Base-by-base conservation (phyloP, 2,888 invertebrate species). In the Choristoneura rosaceana region DNA sequence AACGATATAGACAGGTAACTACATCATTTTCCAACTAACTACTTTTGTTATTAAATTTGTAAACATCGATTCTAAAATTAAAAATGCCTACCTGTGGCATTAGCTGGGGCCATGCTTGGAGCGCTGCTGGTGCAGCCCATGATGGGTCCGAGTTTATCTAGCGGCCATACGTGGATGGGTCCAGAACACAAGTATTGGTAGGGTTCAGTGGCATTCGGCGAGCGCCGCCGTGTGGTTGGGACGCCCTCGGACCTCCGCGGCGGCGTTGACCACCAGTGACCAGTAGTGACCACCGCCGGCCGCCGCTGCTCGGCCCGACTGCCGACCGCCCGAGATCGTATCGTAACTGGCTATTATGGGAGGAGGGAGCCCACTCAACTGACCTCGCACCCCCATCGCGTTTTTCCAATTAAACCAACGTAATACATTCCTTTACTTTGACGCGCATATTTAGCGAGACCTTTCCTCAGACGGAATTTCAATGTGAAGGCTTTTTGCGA, bases 361-460 rank as follows among this genome's bases (percentile, higher is more conserved):
- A 92, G 92, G 92, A 89, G 91, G 91, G 87, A 88, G 87, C 88
- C 88, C 87, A 88, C 91, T 89, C 87, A 87, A 87, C 88, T 91
- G 93, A 93, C 93, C 93, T 93, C 93, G 93, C 92, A 90, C 91
- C 93, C 93, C 93, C 92, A 89, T 92, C 91, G 91, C 92, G 92
- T 92, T 93, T 93, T 93, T 90, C 88, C 89, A 92, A 93, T 92
- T 92, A 93, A 90, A 88, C 87, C 86, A 85, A 88, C 89, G 86
- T 84, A 82, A 82, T 84, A 89, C 84, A 88, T 90, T 89, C 87
- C 87, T 88, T 84, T 81, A 85, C 88, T 83, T 87, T 90, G 87
- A 89, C 89, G 89, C 86, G 87, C 88, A 89, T 86, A 88, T 86
- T 89, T 84, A 84, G 82, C 79, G 76, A 80, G 78, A 82, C 78